phyloP scores from a whole-genome alignment of 2,888 invertebrate species.

The Arrhopalites spinosus region DNA sequence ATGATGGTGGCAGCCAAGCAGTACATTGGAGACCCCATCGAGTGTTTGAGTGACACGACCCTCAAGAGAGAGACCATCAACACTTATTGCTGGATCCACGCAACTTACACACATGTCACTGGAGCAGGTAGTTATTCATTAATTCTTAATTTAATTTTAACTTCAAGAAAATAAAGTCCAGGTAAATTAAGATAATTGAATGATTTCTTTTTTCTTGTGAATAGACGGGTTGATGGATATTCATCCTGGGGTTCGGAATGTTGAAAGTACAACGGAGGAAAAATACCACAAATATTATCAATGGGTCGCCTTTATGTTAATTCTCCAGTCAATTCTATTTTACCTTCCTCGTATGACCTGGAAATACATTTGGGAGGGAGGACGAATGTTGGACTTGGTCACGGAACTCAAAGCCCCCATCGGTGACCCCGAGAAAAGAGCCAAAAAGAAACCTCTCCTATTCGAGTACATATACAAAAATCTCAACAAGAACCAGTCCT shows the following conservation, averaged over 20 bases:
- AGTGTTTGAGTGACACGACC: constrained; percentile 69
- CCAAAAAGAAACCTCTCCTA: constrained; percentile 77
- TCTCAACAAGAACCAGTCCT: constrained; percentile 74
- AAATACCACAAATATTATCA: constrained; percentile 94
- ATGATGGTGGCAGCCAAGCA: not conserved
- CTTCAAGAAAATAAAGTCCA: no score
- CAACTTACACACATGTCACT: constrained; percentile 80
- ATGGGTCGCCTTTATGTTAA: constrained; percentile 89
- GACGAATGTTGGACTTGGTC: constrained; percentile 75
- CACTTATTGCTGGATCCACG: constrained; percentile 79
- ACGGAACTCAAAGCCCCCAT: constrained; percentile 78
- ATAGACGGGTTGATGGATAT: constrained; percentile 61
- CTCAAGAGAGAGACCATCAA: constrained; percentile 51
- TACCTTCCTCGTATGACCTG: constrained; percentile 82
- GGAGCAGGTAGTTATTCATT: not conserved
- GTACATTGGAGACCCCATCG: constrained; percentile 96
- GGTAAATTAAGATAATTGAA: no score
- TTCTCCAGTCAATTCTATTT: constrained; percentile 81
- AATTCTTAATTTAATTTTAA: no score
- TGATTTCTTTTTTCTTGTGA: no score
- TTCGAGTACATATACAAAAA: constrained; percentile 72
- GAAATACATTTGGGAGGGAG: constrained; percentile 79
- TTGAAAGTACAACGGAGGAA: constrained; percentile 78
- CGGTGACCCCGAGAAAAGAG: constrained; percentile 79
- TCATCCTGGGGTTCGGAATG: constrained; percentile 79